Conservation (phyloP, 2,113 vertebrate species). For the Cavia porcellus region DNA sequence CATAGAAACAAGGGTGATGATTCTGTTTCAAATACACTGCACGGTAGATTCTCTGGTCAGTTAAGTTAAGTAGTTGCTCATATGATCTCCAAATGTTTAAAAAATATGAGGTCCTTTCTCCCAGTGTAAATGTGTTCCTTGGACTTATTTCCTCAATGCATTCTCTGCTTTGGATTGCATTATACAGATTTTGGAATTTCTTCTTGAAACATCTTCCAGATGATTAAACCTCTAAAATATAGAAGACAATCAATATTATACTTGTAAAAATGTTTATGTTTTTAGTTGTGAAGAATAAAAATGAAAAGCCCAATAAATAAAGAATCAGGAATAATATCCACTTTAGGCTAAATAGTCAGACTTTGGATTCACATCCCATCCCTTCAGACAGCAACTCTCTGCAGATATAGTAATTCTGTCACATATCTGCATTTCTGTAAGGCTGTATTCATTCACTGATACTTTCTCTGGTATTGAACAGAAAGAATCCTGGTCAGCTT, state of each 20-base stretch:
- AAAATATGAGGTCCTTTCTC: background rate
- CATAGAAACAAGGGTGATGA: background rate
- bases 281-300: background rate
- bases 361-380: slow-evolving; percentile 75
- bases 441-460: slow-evolving; percentile 77
- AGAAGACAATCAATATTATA: slow-evolving; percentile 29
- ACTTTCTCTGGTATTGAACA: slow-evolving; percentile 82
- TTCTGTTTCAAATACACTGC: background rate
- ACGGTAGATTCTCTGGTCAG: slow-evolving; percentile 39
- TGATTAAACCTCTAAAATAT: background rate
- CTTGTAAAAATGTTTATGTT: background rate
- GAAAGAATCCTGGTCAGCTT: slow-evolving; percentile 82
- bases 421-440: slow-evolving; percentile 84
- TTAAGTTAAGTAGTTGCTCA: slow-evolving; percentile 23
- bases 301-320: background rate
- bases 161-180: slow-evolving; percentile 45
- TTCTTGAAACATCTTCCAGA: slow-evolving; percentile 51
- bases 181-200: background rate
- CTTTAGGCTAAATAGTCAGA: slow-evolving; percentile 56
- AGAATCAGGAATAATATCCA: background rate
- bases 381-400: slow-evolving; percentile 79
- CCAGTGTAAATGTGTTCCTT: slow-evolving; percentile 1
- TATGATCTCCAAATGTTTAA: background rate
- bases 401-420: slow-evolving; percentile 80
- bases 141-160: background rate